Evolutionary conservation across 92 coral and sea anemone genomes (phyloP), one percentile per base, ranked within the genome.

Genomic region (Palythoa caribaeorum): DNA sequence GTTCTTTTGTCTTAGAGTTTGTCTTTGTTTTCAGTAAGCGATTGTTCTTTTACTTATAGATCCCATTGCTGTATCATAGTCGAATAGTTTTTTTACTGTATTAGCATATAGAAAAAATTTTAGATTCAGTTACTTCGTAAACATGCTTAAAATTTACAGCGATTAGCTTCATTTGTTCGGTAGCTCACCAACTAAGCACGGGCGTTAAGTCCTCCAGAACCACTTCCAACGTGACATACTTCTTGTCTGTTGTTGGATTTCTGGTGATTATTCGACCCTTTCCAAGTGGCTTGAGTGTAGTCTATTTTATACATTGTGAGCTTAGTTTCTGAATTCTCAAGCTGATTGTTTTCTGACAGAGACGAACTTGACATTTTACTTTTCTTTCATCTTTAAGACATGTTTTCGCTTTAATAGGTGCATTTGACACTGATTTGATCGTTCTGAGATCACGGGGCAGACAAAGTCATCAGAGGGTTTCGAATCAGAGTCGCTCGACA

Each of bases 221-320:
- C 63, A 88, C 91, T 73, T 70, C 89, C 71, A 83, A 83, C 37
- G 36, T 38, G 16, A 51, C 83, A 51, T 81, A 73, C 57, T 83
- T 88, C 73, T 88, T 83, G 12, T 52, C 88, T 39, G 70, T 84
- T 10, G 55, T n/a, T 17, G 88, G 89, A 73, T 88, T 83, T 47
- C 40, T 83, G 16, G 70, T 52, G 53, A 83, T 11, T 2, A 88
- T 38, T 83, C 88, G 84, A n/a, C 81, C 68, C 44, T 73, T 88
- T 40, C 91, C 89, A 88, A 88, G 66, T 69, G 89, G 91, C 62
- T 88, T 88, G 12, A 88, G 71, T 9, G 81, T 38, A 6, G 88
- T 17, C 53, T 88, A n/a, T 88, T 6, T 83, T 88, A 71, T 88
- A 69, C 88, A 83, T 88, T 36, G 5, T 81, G 3, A 88, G 89